Evolutionary conservation across 2,797 vertebrate species (phyloP).

Genomic region (Diglossa cyanea): DNA sequence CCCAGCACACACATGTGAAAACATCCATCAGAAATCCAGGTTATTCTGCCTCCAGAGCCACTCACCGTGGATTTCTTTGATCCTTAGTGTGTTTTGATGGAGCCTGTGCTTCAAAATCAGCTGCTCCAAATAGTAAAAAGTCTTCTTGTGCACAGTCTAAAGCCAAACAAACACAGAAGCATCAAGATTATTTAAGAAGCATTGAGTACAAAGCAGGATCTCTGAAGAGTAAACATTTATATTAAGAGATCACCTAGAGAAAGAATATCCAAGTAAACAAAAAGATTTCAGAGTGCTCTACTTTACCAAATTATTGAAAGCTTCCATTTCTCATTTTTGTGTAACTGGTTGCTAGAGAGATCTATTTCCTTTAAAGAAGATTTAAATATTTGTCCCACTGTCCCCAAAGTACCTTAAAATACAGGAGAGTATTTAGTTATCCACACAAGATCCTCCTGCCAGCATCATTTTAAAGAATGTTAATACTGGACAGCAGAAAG

Average conservation of each 20-base stretch:
- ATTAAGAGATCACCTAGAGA: background rate
- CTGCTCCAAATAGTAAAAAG: slow-evolving; percentile 96
- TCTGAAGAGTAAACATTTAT: background rate
- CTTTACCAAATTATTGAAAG: background rate
- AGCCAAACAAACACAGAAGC: background rate
- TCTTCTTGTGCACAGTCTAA: slow-evolving; percentile 95
- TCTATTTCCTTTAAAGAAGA: background rate
- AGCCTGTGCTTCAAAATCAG: slow-evolving; percentile 95
- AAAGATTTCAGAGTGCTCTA: background rate
- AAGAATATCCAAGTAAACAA: background rate
- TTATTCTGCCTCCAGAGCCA: background rate
- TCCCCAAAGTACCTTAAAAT: background rate
- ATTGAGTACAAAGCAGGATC: background rate
- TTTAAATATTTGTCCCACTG: background rate
- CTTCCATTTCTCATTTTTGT: background rate
- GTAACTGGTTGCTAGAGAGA: background rate
- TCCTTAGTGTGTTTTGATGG: slow-evolving; percentile 91
- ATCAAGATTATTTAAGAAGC: background rate
- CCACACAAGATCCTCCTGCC: background rate
- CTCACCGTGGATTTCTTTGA: slow-evolving; percentile 95
- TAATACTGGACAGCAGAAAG: background rate
- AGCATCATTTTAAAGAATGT: background rate
- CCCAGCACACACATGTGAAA: background rate
- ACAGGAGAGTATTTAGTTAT: background rate
- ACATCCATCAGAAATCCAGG: background rate